Conservation (phyloP, 2,888 invertebrate genomes). For the Xylota sylvarum region DNA sequence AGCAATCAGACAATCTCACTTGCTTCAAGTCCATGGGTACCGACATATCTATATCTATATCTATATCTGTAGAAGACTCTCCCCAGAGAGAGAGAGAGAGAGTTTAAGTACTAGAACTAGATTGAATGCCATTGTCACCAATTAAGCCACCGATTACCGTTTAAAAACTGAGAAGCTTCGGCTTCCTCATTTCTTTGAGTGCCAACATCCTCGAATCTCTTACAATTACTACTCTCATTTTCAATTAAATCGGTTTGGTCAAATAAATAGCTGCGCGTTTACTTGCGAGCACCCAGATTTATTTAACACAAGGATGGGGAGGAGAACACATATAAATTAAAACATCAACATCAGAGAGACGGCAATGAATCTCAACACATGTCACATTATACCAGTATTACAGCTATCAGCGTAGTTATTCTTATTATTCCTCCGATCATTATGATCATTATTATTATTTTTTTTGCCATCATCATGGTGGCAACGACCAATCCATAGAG, state of each 20-base stretch:
- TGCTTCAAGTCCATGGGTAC: neutral
- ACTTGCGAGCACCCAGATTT: slow-evolving; percentile 55
- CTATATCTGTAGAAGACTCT: no score
- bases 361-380: slow-evolving; percentile 62
- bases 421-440: slow-evolving; percentile 50
- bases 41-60: no score
- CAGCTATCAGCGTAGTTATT: slow-evolving; percentile 53
- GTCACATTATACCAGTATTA: slow-evolving; percentile 68
- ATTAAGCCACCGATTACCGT: slow-evolving; percentile 57
- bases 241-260: slow-evolving; percentile 60
- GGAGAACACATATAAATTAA: slow-evolving; percentile 64
- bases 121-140: slow-evolving; percentile 57
- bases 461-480: slow-evolving; percentile 34
- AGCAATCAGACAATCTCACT: slow-evolving; percentile 22
- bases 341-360: slow-evolving; percentile 63
- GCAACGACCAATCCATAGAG: slow-evolving; percentile 32
- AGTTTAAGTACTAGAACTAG: neutral
- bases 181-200: slow-evolving; percentile 75
- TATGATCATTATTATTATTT: neutral
- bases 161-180: slow-evolving; percentile 41
- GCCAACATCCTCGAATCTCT: slow-evolving; percentile 74
- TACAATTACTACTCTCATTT: slow-evolving; percentile 72
- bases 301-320: slow-evolving; percentile 38
- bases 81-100: no score
- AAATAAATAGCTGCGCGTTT: slow-evolving; percentile 64